phyloP scores from a whole-genome alignment of 2,797 vertebrate genomes.

The Picus viridis region DNA sequence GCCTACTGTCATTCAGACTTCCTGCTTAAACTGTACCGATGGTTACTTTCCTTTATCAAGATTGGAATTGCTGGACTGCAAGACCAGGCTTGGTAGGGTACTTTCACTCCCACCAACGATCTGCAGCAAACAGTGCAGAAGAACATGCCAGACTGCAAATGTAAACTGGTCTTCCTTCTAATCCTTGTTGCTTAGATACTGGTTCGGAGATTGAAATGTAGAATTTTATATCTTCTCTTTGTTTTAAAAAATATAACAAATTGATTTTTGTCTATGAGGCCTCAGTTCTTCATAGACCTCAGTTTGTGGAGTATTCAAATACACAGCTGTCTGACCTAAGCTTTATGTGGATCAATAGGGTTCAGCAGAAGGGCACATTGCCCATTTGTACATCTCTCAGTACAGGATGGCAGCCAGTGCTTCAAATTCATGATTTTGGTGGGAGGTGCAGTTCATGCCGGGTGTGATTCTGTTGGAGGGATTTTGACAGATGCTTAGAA shows the following conservation, averaged over 20 bases:
- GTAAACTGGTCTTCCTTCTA: background rate
- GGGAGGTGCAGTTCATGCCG: background rate
- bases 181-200: background rate
- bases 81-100: background rate
- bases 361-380: background rate
- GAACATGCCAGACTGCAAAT: background rate
- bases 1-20: background rate
- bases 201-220: background rate
- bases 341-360: background rate
- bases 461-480: background rate
- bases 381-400: background rate
- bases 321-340: background rate
- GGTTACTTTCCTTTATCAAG: background rate
- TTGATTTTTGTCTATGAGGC: background rate
- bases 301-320: background rate
- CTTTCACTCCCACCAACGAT: background rate
- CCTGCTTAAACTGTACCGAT: background rate
- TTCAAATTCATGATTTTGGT: background rate
- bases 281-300: background rate
- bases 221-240: background rate
- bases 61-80: background rate
- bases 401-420: background rate
- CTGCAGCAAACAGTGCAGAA: background rate
- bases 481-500: background rate
- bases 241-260: background rate